Percentiles rank a stretch among this genome's conserved stretches.
phyloP scores from a whole-genome alignment of 92 coral and sea anemone genomes.

The Epizoanthus rinbou region DNA sequence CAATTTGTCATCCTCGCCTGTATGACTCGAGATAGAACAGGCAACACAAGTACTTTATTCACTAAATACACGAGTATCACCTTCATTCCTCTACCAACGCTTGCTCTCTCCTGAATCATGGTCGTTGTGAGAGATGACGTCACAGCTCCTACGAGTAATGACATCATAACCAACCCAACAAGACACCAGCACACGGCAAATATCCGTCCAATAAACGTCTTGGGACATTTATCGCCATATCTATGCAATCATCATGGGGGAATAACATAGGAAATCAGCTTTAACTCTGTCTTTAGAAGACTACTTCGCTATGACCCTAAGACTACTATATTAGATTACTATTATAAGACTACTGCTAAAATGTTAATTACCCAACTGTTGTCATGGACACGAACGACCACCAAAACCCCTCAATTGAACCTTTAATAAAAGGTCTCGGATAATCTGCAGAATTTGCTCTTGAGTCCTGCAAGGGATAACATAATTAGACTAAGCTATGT shows the following conservation, averaged over 20 bases:
- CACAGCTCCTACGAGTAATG: constrained; percentile 7
- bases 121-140: constrained; percentile 14
- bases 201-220: not conserved
- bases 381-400: constrained; percentile 9
- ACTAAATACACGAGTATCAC: no score
- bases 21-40: no score
- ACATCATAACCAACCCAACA: constrained; percentile 1
- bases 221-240: constrained; percentile 3
- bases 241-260: not conserved
- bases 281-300: no score
- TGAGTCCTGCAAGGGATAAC: not conserved
- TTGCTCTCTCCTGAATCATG: not conserved
- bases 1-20: no score
- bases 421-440: constrained; percentile 3
- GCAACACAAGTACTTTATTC: no score
- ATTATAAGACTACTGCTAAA: no score
- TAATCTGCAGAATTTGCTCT: not conserved
- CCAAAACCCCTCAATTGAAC: constrained; percentile 14
- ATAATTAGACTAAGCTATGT: not conserved
- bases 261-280: not conserved
- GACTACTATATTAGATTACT: no score
- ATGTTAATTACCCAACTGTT: constrained; percentile 3
- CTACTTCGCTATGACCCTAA: no score
- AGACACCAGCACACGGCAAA: not conserved
- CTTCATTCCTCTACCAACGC: not conserved